phyloP scores from a whole-genome alignment of 2,797 vertebrate species.

The Sebastolobus altivelis region DNA sequence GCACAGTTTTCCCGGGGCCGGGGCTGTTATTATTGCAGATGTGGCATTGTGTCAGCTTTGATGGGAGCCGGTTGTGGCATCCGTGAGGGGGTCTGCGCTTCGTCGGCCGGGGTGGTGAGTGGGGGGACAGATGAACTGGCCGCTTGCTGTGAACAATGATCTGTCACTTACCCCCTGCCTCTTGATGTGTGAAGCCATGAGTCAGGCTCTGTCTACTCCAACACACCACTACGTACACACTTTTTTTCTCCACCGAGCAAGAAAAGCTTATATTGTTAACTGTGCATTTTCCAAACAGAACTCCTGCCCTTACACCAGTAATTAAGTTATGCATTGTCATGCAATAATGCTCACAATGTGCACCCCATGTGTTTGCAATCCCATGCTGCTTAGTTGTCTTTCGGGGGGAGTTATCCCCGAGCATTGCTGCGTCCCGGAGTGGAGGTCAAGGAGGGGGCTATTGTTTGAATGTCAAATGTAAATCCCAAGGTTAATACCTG shows the following conservation, averaged over 20 bases:
- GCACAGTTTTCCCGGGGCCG: constrained; percentile 29
- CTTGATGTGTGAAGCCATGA: constrained; percentile 61
- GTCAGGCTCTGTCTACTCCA: constrained; percentile 36
- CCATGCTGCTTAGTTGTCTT: constrained; percentile 62
- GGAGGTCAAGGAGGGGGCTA: constrained; percentile 70
- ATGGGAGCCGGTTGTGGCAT: constrained; percentile 77
- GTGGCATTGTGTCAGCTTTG: constrained; percentile 78
- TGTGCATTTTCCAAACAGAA: constrained; percentile 21
- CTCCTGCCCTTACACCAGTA: neutral
- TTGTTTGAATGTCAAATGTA: constrained; percentile 79
- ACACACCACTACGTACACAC: constrained; percentile 1
- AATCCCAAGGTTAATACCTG: constrained; percentile 81
- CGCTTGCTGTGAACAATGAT: constrained; percentile 76
- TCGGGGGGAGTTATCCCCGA: constrained; percentile 45
- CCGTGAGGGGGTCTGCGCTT: constrained; percentile 75
- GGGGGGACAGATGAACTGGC: constrained; percentile 67
- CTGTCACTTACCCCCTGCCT: constrained; percentile 69
- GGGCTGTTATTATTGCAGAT: constrained; percentile 73
- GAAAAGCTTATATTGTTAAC: neutral
- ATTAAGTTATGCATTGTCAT: constrained; percentile 58
- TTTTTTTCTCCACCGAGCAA: neutral
- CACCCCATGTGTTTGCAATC: constrained; percentile 57
- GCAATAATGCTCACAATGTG: constrained; percentile 35
- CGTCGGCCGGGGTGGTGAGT: constrained; percentile 45
- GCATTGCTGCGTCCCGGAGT: constrained; percentile 62